Conservation (phyloP, 2,888 invertebrate species). For the Magallana nippona region DNA sequence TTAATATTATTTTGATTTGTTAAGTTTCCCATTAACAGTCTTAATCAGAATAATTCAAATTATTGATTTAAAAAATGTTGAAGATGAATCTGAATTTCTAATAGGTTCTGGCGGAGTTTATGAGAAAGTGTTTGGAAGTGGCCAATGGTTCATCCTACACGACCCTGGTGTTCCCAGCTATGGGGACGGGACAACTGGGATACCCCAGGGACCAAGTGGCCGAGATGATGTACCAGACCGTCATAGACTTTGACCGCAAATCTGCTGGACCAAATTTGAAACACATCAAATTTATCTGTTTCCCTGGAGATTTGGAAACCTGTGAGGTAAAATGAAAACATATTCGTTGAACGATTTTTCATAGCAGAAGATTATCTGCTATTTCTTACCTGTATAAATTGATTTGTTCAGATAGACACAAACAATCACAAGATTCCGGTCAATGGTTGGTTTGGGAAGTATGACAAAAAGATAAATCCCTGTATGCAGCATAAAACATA, state of each 20-base stretch:
- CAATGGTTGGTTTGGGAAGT: too few relatives aligned
- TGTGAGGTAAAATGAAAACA: slow-evolving; percentile 53
- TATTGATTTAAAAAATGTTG: too few relatives aligned
- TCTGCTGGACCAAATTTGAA: slow-evolving; percentile 57
- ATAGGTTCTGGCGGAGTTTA: slow-evolving; percentile 61
- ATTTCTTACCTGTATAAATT: too few relatives aligned
- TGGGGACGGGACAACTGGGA: slow-evolving; percentile 70
- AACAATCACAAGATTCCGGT: too few relatives aligned
- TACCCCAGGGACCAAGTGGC: slow-evolving; percentile 69
- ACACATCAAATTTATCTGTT: slow-evolving; percentile 64
- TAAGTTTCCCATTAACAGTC: too few relatives aligned
- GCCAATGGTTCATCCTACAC: slow-evolving; percentile 58
- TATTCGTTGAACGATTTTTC: background rate
- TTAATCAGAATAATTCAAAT: too few relatives aligned
- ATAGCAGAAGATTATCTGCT: too few relatives aligned
- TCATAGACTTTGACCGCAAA: slow-evolving; percentile 60
- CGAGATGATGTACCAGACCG: slow-evolving; percentile 64
- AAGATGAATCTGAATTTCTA: background rate
- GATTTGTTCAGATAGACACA: too few relatives aligned
- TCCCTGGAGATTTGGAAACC: slow-evolving; percentile 59
- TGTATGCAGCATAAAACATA: too few relatives aligned
- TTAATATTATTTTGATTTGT: too few relatives aligned
- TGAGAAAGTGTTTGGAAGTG: slow-evolving; percentile 60
- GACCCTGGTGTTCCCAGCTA: slow-evolving; percentile 69
- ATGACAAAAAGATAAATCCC: too few relatives aligned